phyloP scores from a whole-genome alignment of 2,113 vertebrate species.

The Pedetes capensis region DNA sequence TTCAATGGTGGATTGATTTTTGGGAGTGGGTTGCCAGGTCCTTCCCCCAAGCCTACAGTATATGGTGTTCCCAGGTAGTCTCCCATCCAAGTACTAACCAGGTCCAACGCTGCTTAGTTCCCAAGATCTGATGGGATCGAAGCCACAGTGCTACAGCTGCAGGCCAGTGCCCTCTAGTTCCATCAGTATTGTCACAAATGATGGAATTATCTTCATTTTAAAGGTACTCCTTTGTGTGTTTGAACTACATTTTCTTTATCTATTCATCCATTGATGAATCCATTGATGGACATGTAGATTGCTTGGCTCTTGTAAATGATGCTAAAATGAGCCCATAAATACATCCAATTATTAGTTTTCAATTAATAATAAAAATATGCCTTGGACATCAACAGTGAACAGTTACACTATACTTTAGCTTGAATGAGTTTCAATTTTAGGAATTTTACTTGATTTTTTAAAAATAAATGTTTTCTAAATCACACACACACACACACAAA shows the following conservation, averaged over 20 bases:
- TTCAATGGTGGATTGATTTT: too few relatives aligned
- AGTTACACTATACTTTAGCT: neutral
- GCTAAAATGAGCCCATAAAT: neutral
- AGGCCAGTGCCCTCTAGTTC: too few relatives aligned
- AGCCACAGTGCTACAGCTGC: too few relatives aligned
- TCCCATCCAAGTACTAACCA: too few relatives aligned
- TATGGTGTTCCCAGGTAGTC: too few relatives aligned
- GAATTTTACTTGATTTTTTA: neutral
- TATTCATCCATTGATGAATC: too few relatives aligned
- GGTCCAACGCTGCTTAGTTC: too few relatives aligned
- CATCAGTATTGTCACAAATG: too few relatives aligned
- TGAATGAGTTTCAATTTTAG: neutral
- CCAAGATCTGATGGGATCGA: too few relatives aligned
- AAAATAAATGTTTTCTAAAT: neutral
- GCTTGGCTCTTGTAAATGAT: neutral
- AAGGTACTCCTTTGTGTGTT: neutral
- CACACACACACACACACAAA: too few relatives aligned
- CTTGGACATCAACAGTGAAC: neutral
- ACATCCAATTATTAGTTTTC: neutral
- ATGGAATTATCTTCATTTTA: neutral
- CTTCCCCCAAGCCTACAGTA: too few relatives aligned
- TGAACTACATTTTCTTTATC: neutral
- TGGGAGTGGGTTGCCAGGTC: too few relatives aligned
- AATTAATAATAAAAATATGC: neutral
- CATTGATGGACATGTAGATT: neutral